Evolutionary conservation across 2,888 invertebrate species (phyloP), one percentile per base, ranked within the genome.

Genomic region (Polia nebulosa): DNA sequence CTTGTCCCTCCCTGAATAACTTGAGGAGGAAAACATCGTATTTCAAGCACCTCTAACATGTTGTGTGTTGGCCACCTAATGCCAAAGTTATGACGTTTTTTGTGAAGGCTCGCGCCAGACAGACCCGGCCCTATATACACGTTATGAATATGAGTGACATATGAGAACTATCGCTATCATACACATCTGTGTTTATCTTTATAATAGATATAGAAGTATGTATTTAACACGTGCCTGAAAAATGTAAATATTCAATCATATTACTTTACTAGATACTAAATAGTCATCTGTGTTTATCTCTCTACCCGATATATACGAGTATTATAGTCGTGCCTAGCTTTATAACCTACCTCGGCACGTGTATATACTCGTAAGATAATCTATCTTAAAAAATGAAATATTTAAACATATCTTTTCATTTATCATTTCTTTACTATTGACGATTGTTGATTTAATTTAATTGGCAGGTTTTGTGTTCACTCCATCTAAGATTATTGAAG

Each of bases 1-100:
- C 90, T 90, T 88, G 88, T 90, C 89, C 90, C 87, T 88, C 87
- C 84, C 88, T 87, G 86, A 87, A 90, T 89, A 86, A 87, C 87
- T 88, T 83, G 79, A 82, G 84, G 82, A 87, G 80, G 83, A 87
- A 90, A 88, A 88, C 86, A 86, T 85, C 85, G 84, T 89, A 87
- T 87, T 84, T 87, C 82, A 85, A 81, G 79, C 85, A 87, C 84
- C 86, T 86, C 78, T 80, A 83, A 78, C 85, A 81, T 86, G 85
- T 76, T 86, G 85, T 78, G 63, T 63, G 72, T 62, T 60, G 72
- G 67, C 61, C 72, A 71, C 69, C 76, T 87, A 87, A 87, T 87
- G 80, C 84, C 77, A 80, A 85, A 87, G 76, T 85, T 87, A 88
- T 86, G 82, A 85, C 81, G 78, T 86, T 82, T 86, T 85, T 77